Percentiles rank a stretch among this genome's conserved stretches.
Conservation (phyloP, 2,888 invertebrate species). For the Hipparchia semele region DNA sequence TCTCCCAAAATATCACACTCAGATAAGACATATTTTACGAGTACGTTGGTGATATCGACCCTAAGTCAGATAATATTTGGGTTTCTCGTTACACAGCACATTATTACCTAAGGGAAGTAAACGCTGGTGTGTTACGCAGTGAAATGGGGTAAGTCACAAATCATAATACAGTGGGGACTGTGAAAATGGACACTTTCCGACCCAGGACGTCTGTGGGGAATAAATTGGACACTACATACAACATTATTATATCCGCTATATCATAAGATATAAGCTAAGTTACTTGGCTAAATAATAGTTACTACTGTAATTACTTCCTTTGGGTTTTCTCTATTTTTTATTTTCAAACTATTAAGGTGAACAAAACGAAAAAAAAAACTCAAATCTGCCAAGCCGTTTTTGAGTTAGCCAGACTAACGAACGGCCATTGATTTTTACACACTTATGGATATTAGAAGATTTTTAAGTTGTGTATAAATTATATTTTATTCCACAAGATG, state of each 20-base stretch:
- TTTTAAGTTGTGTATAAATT: too few species aligned
- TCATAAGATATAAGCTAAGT: not conserved
- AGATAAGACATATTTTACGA: too few species aligned
- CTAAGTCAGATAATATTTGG: not conserved
- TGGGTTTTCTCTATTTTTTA: not conserved
- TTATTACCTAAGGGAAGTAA: constrained; percentile 25
- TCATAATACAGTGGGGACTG: constrained; percentile 30
- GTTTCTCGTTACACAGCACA: constrained; percentile 14
- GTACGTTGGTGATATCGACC: too few species aligned
- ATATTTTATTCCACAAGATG: too few species aligned
- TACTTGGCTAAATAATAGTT: not conserved
- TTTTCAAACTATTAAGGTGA: too few species aligned
- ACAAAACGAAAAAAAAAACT: too few species aligned
- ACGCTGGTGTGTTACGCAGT: constrained; percentile 14
- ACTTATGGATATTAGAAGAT: too few species aligned
- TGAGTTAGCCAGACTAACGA: too few species aligned
- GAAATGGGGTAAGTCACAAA: constrained; percentile 32
- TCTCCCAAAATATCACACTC: too few species aligned
- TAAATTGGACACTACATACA: constrained; percentile 23
- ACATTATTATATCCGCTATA: constrained; percentile 23
- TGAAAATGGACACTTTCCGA: constrained; percentile 32
- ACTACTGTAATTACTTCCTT: not conserved
- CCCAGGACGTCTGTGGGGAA: constrained; percentile 26
- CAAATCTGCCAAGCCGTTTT: too few species aligned
- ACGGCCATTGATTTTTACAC: too few species aligned